A percentile compares a stretch with the other conserved stretches of the same genome.
phyloP scores from a whole-genome alignment of 2,888 invertebrate species.

The Drosophila colorata region DNA sequence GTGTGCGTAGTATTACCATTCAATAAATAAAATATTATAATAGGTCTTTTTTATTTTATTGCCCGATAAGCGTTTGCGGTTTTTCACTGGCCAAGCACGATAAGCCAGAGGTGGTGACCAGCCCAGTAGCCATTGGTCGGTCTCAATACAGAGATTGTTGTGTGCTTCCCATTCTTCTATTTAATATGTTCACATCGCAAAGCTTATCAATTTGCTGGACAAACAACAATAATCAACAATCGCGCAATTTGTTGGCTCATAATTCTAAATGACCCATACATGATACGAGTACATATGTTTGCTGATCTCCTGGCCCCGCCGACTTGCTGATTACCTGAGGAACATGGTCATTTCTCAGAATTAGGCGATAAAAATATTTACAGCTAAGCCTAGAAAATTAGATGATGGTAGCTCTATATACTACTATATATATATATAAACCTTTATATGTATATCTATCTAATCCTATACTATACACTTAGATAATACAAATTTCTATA shows the following conservation, averaged over 20 bases:
- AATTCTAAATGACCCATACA: background rate
- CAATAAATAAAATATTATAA: too few relatives aligned
- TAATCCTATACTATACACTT: too few relatives aligned
- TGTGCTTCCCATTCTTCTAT: background rate
- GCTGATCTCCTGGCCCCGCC: background rate
- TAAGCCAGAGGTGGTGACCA: background rate
- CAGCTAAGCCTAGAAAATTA: too few relatives aligned
- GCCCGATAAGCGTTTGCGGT: background rate
- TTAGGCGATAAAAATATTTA: background rate
- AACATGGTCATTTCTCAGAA: background rate
- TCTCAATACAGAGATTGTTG: background rate
- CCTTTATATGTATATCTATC: too few relatives aligned
- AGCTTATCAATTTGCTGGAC: background rate
- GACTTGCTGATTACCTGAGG: conserved; percentile 5
- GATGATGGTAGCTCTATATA: too few relatives aligned
- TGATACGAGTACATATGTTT: background rate
- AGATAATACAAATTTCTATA: too few relatives aligned
- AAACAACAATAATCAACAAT: background rate
- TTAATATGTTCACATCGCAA: background rate
- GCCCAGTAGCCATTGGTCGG: background rate
- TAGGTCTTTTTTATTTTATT: too few relatives aligned
- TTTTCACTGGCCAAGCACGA: background rate
- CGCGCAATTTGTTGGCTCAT: conserved; percentile 13
- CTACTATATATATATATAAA: too few relatives aligned
- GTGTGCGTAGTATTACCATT: conserved; percentile 5